Percentiles rank a stretch among this genome's conserved stretches.
Conservation (phyloP, 1,140 invertebrate genomes). For the Rhopalosiphum padi region DNA sequence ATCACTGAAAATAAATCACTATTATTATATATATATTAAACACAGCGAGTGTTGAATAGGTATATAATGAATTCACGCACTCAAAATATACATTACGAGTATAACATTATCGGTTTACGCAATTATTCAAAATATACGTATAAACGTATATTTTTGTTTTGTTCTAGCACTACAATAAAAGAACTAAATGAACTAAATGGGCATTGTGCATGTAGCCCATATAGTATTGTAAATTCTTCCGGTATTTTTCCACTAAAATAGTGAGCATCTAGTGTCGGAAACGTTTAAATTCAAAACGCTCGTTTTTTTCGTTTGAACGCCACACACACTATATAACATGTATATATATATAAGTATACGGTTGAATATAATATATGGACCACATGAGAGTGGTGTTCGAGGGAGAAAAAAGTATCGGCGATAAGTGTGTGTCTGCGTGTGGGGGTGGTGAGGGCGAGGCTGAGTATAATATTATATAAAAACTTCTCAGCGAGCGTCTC, state of each 20-base stretch:
- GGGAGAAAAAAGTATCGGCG: background rate
- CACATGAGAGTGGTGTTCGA: background rate
- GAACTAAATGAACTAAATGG: no score
- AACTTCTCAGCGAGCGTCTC: constrained; percentile 10
- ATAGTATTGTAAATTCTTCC: background rate
- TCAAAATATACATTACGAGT: background rate
- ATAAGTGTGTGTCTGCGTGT: background rate
- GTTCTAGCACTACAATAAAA: background rate
- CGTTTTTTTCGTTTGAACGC: background rate
- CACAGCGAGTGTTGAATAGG: background rate
- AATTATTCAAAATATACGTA: constrained; percentile 7
- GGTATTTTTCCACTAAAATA: constrained; percentile 16
- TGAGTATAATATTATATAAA: background rate
- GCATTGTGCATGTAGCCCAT: no score
- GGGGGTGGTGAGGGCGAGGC: background rate
- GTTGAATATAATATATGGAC: background rate
- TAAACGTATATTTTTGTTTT: background rate
- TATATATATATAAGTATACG: background rate
- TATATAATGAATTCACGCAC: background rate
- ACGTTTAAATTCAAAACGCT: constrained; percentile 30
- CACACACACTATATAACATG: no score
- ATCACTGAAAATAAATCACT: background rate
- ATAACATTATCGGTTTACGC: background rate
- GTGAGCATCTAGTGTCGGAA: background rate
- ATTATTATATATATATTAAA: background rate